phyloP scores from a whole-genome alignment of 2,888 invertebrate genomes.

The Orthosia cruda region DNA sequence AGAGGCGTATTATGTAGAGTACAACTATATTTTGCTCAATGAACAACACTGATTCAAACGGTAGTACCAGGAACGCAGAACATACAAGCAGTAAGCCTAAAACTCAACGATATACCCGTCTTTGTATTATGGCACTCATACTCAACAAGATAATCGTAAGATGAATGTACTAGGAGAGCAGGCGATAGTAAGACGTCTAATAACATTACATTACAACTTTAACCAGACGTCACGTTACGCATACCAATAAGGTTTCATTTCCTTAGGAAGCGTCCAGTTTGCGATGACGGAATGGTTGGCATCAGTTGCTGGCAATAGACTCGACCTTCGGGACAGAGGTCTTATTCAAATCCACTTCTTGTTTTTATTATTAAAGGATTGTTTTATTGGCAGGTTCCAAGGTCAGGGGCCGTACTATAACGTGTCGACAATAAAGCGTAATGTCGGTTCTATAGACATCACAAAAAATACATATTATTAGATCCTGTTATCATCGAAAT shows the following conservation, averaged over 20 bases:
- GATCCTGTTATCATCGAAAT: conserved; percentile 17
- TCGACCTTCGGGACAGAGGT: conserved; percentile 45
- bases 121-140: conserved; percentile 3
- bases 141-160: background rate
- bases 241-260: conserved; percentile 42
- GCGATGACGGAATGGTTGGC: conserved; percentile 37
- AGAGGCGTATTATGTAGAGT: background rate
- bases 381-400: background rate
- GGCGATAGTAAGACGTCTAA: conserved; percentile 2
- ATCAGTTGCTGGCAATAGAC: conserved; percentile 35
- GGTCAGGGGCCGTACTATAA: background rate
- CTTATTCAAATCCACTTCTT: conserved; percentile 43
- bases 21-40: too few species aligned
- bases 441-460: background rate
- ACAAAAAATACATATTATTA: background rate
- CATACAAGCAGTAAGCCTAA: background rate
- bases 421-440: too few species aligned
- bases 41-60: background rate
- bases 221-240: background rate
- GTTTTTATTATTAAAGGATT: conserved; percentile 26
- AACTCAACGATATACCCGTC: background rate
- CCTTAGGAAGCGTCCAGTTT: conserved; percentile 52
- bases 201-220: background rate
- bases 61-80: conserved; percentile 25
- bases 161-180: conserved; percentile 35